Conservation (phyloP, 2,888 invertebrate species). For the Lycaena phlaeas region DNA sequence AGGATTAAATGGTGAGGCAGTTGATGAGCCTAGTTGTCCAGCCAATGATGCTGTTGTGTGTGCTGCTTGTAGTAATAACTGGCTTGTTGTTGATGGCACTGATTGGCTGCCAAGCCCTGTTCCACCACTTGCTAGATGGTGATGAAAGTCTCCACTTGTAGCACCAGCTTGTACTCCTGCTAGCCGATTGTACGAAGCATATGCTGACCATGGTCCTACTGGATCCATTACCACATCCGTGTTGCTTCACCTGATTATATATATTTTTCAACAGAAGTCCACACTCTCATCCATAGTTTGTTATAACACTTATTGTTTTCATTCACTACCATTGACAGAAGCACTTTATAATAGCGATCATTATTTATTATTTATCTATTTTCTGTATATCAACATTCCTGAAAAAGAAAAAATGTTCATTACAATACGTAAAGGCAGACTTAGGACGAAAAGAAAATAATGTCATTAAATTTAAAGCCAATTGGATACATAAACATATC, state of each 20-base stretch:
- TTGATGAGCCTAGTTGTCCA: conserved; percentile 75
- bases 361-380: conserved; percentile 41
- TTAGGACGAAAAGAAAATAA: background rate
- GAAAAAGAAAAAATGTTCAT: conserved; percentile 45
- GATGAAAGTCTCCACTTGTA: conserved; percentile 78
- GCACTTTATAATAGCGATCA: conserved; percentile 49
- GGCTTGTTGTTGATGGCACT: conserved; percentile 77
- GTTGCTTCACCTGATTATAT: conserved; percentile 53
- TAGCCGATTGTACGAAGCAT: conserved; percentile 87
- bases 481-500: background rate
- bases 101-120: conserved; percentile 66
- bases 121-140: conserved; percentile 76
- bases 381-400: conserved; percentile 48
- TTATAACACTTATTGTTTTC: conserved; percentile 43
- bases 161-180: conserved; percentile 80
- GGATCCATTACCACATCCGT: conserved; percentile 85
- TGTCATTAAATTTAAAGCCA: background rate
- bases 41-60: conserved; percentile 75
- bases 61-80: conserved; percentile 78
- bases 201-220: conserved; percentile 90
- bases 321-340: conserved; percentile 26
- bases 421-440: background rate
- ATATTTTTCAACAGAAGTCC: conserved; percentile 64
- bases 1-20: conserved; percentile 78
- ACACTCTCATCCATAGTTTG: conserved; percentile 71